Percentiles rank a stretch among this genome's conserved stretches.
These are phyloP conservation scores for Tipula unca DNA, from an alignment of 2,888 invertebrate genomes.

Conservation along the genomic window DNA sequence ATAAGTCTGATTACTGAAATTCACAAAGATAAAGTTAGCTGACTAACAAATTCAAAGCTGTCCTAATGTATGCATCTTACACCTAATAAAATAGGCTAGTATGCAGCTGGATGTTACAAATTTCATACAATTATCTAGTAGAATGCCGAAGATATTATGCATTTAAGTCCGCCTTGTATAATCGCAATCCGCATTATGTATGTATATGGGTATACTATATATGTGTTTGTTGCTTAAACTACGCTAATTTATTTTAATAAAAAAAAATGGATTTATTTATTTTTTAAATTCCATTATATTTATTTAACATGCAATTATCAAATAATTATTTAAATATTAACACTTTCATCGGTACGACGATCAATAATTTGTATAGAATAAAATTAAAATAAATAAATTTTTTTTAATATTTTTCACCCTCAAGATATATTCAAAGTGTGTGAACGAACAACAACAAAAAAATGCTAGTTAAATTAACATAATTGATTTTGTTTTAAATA, in stretches of 20 bases:
- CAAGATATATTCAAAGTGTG: neutral
- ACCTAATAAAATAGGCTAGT: too few relatives aligned
- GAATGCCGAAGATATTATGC: neutral
- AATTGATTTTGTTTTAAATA: neutral
- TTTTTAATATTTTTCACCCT: neutral
- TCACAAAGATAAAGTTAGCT: too few relatives aligned
- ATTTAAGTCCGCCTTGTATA: neutral
- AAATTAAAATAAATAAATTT: neutral
- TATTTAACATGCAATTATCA: neutral
- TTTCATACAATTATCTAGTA: too few relatives aligned
- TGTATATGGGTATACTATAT: too few relatives aligned
- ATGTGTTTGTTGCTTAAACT: too few relatives aligned
- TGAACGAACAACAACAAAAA: neutral
- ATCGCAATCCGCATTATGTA: neutral
- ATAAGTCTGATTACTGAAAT: too few relatives aligned
- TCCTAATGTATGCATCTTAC: too few relatives aligned
- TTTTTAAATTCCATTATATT: neutral
- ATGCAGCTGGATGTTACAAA: too few relatives aligned
- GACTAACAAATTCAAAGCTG: too few relatives aligned
- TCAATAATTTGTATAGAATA: neutral
- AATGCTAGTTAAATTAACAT: neutral
- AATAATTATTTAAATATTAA: neutral
- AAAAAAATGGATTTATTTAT: neutral
- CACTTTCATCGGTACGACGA: neutral
- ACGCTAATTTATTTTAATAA: neutral